Evolutionary conservation across 2,113 vertebrate species (phyloP), one percentile per base, ranked within the genome.

Genomic region (Ginglymostoma cirratum): DNA sequence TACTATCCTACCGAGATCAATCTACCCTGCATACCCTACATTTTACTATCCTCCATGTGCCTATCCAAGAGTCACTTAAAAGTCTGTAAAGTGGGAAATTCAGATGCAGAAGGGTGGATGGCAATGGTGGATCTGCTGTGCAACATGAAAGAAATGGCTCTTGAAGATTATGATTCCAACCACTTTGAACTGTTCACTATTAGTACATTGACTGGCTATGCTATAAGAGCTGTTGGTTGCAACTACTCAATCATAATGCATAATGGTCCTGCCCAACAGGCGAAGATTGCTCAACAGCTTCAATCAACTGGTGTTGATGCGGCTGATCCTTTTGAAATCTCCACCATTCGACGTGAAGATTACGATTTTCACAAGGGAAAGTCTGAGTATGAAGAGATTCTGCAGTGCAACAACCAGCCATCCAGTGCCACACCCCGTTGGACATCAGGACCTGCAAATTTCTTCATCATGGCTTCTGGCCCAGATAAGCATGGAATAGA

Each of bases 231-330:
- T 96, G 98, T 98, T 98, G 98, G 98, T 67, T 97, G 97, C 0
- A 96, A 98, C 96, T 98, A 98, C 97, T 98, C 98, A 12, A 98
- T 98, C 95, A 98, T 98, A 96, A 97, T 98, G 98, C 98, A 98
- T 96, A 98, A 98, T 4, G 98, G 98, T 48, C 97, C 97, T 0
- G 98, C 98, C 23, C 97, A 96, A 27, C 96, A 96, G 48, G 96
- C 93, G 5, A 76, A 94, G 3, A 98, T 97, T 2, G 98, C 97
- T 87, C 96, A 96, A 67, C 95, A 96, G 96, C 98, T 98, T 98
- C 98, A 98, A 96, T 55, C 96, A 98, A 98, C 98, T 21, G 98
- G 98, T 45, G 98, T 98, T 45, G 96, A 96, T 34, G 72, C 98
- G 90, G 98, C 98, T 0, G 98, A 98, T 12, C 80, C 98, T 96